Evolutionary conservation across 2,888 invertebrate genomes (phyloP).

Genomic region (Ochropleura leucogaster): DNA sequence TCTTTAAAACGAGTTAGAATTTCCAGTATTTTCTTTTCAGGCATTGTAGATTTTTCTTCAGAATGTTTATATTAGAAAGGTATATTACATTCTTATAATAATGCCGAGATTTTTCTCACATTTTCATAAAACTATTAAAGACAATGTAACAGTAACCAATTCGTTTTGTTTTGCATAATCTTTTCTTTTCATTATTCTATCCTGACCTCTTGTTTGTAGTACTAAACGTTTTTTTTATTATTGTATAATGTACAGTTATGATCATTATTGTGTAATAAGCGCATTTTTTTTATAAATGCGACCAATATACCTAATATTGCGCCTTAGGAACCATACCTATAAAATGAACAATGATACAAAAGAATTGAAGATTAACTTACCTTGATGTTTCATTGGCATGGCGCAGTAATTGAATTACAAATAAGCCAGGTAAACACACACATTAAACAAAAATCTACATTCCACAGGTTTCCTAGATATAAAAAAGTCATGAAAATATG

Average conservation of each 20-base stretch:
- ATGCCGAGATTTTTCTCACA: slow-evolving; percentile 8
- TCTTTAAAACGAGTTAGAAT: slow-evolving; percentile 34
- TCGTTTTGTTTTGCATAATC: slow-evolving; percentile 7
- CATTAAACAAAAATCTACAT: neutral
- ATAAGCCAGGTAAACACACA: neutral
- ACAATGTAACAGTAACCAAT: slow-evolving; percentile 8
- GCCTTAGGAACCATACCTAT: neutral
- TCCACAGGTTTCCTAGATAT: neutral
- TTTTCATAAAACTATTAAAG: slow-evolving; percentile 28
- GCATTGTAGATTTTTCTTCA: slow-evolving; percentile 9
- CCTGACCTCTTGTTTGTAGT: neutral
- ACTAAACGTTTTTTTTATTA: neutral
- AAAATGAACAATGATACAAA: neutral
- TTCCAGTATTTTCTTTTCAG: slow-evolving; percentile 41
- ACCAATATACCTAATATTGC: neutral
- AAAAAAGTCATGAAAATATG: neutral
- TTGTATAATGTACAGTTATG: neutral
- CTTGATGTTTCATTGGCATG: neutral
- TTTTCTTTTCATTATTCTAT: slow-evolving; percentile 2
- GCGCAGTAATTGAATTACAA: neutral
- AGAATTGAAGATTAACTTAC: neutral
- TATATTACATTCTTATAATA: slow-evolving; percentile 11
- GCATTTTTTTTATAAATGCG: no score
- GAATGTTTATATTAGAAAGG: slow-evolving; percentile 30
- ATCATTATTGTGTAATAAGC: no score